phyloP scores from a whole-genome alignment of 2,113 vertebrate species.

The Diglossa brunneiventris region DNA sequence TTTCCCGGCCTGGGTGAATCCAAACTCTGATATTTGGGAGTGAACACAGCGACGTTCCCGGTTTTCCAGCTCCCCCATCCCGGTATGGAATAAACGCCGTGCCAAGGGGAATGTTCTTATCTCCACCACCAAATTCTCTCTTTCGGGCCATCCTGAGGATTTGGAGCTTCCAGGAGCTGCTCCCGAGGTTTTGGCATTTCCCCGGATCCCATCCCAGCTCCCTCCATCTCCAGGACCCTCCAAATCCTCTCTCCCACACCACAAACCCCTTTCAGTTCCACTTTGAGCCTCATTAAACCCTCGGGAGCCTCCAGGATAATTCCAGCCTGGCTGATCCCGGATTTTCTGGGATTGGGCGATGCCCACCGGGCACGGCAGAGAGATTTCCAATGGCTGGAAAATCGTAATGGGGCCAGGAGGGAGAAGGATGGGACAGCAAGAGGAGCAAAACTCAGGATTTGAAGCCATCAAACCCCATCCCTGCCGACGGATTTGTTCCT shows the following conservation, averaged over 20 bases:
- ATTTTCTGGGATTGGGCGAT: not conserved
- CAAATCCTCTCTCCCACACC: not conserved
- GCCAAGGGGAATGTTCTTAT: not conserved
- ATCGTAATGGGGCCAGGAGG: not conserved
- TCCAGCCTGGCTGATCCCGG: not conserved
- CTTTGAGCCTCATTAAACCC: not conserved
- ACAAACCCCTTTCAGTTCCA: not conserved
- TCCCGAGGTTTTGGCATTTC: not conserved
- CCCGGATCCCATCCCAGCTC: not conserved
- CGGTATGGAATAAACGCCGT: accelerated
- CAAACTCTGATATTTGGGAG: not conserved
- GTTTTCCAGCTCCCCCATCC: not conserved
- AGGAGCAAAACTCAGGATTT: not conserved
- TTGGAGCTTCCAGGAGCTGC: not conserved
- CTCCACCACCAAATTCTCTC: not conserved
- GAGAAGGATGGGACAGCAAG: not conserved
- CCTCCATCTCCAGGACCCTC: not conserved
- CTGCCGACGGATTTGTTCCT: not conserved
- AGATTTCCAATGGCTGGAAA: not conserved
- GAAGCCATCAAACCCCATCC: not conserved
- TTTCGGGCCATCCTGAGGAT: not conserved
- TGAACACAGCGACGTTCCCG: not conserved
- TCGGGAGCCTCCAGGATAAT: not conserved
- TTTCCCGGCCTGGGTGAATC: not conserved
- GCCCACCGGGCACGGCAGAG: not conserved